A percentile compares a stretch with the other conserved stretches of the same genome.
phyloP scores from a whole-genome alignment of 2,113 vertebrate species.

The Pituophis catenifer region DNA sequence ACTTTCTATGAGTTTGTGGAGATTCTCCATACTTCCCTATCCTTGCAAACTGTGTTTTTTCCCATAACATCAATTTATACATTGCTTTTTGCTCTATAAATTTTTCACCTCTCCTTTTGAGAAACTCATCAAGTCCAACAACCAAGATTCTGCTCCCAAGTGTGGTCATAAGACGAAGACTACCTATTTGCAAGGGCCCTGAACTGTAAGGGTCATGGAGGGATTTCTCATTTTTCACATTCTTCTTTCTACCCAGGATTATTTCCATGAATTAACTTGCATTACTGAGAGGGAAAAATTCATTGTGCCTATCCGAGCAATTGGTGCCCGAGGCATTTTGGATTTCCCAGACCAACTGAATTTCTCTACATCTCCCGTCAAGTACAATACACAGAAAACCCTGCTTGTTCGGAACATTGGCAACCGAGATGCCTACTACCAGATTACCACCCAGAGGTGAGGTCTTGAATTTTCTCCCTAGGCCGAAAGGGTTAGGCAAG shows the following conservation, averaged over 20 bases:
- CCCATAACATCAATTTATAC: not conserved
- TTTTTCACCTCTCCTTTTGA: not conserved
- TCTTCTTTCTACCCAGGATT: slow-evolving; percentile 74
- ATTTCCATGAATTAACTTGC: slow-evolving; percentile 76
- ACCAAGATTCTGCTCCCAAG: not conserved
- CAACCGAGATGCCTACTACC: slow-evolving; percentile 73
- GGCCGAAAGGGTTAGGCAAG: not conserved
- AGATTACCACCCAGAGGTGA: slow-evolving; percentile 74
- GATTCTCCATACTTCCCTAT: not conserved
- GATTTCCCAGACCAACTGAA: slow-evolving; percentile 82
- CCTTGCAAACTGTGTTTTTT: not conserved
- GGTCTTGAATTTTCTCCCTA: not conserved
- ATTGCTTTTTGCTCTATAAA: not conserved
- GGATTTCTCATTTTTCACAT: not conserved
- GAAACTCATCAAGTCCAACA: not conserved
- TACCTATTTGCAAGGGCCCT: not conserved
- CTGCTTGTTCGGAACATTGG: slow-evolving; percentile 79
- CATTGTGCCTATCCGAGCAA: slow-evolving; percentile 76
- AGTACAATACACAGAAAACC: slow-evolving; percentile 74
- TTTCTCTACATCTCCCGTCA: slow-evolving; percentile 78
- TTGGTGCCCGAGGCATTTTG: slow-evolving; percentile 77
- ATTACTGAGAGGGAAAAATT: slow-evolving; percentile 80
- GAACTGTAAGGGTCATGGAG: not conserved
- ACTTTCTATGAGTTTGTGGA: not conserved
- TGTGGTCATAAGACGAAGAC: not conserved